Base-by-base conservation (phyloP, 2,888 invertebrate genomes). In the Eupithecia tripunctaria region DNA sequence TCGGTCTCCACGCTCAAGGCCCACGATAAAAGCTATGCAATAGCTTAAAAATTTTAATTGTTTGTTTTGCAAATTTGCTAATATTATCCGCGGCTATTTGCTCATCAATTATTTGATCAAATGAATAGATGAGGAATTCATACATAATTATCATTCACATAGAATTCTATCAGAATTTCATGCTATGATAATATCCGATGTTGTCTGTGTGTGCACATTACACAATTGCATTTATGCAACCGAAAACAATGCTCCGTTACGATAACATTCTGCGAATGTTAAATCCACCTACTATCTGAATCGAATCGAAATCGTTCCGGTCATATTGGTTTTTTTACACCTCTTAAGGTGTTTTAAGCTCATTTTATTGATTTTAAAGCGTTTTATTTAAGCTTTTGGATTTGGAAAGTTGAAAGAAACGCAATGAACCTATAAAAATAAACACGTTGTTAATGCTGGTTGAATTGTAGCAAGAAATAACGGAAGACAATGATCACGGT, bases 161-260 rank as follows among this genome's bases (percentile, higher is more conserved):
- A 21, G 10, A 51, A 51, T 18, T 51, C 51, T 12, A 51, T 51
- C 51, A 51, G 47, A 47, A 47, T 47, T 47, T 47, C 47, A n/a
- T 51, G 21, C 51, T 51, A 51, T 51, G 3, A 51, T 51, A 21
- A 51, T 51, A 2, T 51, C 51, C 12, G 4, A 21, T 10, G 12
- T 51, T 29, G 62, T 32, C n/a, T n/a, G n/a, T 60, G 65, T 68
- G 41, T 64, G 47, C 51, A 41, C 36, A 71, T 74, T 71, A 71
- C 64, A 74, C 73, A 71, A 74, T 68, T 56, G 38, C 8, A 68
- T 71, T 74, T 56, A 74, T 68, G 68, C 68, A 71, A 74, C 71
- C 65, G 21, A 67, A 70, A 67, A 73, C 73, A 73, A 67, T 70
- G 59, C 56, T 27, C 15, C 4, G 56, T 74, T 68, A 51, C 68